These are phyloP conservation scores for Eufriesea mexicana DNA, from an alignment of 1,140 invertebrate species.

Conservation along the genomic window DNA sequence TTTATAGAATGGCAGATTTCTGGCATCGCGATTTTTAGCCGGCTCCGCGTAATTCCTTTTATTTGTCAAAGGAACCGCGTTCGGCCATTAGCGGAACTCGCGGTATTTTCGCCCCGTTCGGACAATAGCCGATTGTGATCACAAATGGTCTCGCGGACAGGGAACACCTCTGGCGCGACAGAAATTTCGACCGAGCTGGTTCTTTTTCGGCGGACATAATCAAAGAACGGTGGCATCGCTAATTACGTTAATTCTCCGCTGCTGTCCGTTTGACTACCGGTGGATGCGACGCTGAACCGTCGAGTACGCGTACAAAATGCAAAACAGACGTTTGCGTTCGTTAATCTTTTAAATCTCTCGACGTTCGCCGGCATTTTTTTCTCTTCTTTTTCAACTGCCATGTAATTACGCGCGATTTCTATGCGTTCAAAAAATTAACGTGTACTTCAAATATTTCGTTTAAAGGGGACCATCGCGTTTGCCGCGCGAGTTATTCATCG, in stretches of 20 bases:
- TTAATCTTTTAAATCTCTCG: slow-evolving; percentile 41
- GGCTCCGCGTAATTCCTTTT: background rate
- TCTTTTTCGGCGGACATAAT: slow-evolving; percentile 16
- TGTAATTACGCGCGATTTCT: background rate
- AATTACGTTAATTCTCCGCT: slow-evolving; percentile 31
- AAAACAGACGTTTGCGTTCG: slow-evolving; percentile 37
- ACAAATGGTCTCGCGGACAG: background rate
- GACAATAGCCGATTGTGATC: background rate
- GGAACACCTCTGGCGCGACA: too few species aligned
- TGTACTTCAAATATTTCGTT: background rate
- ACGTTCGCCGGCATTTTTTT: background rate
- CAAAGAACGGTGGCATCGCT: slow-evolving; percentile 7
- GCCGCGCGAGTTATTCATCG: accelerated
- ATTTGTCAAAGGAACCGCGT: background rate
- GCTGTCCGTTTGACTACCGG: slow-evolving; percentile 10
- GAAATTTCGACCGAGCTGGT: background rate
- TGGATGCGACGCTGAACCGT: background rate
- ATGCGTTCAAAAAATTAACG: background rate
- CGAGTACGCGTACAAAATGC: slow-evolving; percentile 3
- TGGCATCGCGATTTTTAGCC: too few species aligned
- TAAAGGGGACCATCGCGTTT: background rate
- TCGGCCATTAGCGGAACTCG: background rate
- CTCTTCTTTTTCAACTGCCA: background rate
- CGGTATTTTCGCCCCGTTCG: background rate
- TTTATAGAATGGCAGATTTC: accelerated